Evolutionary conservation across 2,797 vertebrate species (phyloP).

Genomic region (Thamnophis elegans): DNA sequence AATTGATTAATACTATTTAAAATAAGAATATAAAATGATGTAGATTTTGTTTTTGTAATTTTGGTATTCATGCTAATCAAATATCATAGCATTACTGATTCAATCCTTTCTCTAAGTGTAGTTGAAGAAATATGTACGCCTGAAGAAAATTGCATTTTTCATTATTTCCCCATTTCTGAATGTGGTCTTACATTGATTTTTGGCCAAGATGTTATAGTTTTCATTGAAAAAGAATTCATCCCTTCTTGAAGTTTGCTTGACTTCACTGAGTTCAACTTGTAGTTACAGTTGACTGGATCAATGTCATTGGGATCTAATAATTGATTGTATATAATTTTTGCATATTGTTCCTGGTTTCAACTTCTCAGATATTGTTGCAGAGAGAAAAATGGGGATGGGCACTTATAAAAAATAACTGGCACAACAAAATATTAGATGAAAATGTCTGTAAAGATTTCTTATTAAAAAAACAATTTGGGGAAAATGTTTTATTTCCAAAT

Average conservation of each 20-base stretch:
- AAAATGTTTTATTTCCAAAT: not conserved
- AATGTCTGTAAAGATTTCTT: not conserved
- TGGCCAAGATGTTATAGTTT: not conserved
- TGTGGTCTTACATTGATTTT: not conserved
- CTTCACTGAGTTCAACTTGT: not conserved
- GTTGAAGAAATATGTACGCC: not conserved
- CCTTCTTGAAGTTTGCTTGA: not conserved
- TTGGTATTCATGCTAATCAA: not conserved
- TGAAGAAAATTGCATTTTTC: constrained; percentile 1
- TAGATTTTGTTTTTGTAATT: constrained; percentile 23
- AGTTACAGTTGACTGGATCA: not conserved
- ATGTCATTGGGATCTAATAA: not conserved
- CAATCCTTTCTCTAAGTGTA: not conserved
- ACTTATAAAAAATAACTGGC: not conserved
- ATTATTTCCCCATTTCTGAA: not conserved
- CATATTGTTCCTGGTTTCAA: not conserved
- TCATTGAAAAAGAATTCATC: not conserved
- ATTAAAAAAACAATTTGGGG: not conserved
- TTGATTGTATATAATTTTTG: not conserved
- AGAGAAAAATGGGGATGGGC: not conserved
- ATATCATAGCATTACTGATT: not conserved
- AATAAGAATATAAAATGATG: constrained; percentile 11
- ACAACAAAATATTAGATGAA: not conserved
- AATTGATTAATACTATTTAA: not conserved
- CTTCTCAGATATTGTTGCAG: not conserved